Conservation (phyloP, 2,797 vertebrate genomes). For the Sebastes aleutianus region DNA sequence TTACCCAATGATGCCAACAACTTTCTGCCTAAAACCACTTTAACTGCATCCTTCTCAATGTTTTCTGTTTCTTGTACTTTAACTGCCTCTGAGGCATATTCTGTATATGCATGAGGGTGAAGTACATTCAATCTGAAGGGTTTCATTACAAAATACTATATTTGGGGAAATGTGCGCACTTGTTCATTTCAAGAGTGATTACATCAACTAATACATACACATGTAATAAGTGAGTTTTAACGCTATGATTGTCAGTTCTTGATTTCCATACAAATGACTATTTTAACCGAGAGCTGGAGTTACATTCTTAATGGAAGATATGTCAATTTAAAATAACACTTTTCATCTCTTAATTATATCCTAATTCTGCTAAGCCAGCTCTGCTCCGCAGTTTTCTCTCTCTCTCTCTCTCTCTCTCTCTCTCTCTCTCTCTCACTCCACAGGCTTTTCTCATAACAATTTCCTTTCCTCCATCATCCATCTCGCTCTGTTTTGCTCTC, state of each 20-base stretch:
- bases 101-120: conserved; percentile 19
- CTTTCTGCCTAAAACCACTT: no score
- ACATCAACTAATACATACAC: background rate
- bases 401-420: background rate
- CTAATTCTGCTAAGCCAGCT: conserved; percentile 48
- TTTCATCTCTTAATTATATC: conserved; percentile 60
- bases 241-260: background rate
- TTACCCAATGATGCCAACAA: no score
- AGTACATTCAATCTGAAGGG: conserved; percentile 8
- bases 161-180: background rate
- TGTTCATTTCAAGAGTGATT: conserved; percentile 9
- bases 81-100: conserved; percentile 10
- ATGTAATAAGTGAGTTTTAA: background rate
- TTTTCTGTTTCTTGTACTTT: conserved; percentile 5
- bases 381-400: background rate
- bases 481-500: conserved; percentile 43
- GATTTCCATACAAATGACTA: conserved; percentile 33
- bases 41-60: conserved; percentile 10
- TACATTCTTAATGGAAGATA: conserved; percentile 36
- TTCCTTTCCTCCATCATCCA: conserved; percentile 54
- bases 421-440: conserved; percentile 1
- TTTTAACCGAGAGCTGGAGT: conserved; percentile 18
- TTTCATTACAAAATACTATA: conserved; percentile 3
- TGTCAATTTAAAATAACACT: conserved; percentile 40
- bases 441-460: conserved; percentile 51